Base-by-base conservation (phyloP, 2,888 invertebrate species). In the Xanthia icteritia region DNA sequence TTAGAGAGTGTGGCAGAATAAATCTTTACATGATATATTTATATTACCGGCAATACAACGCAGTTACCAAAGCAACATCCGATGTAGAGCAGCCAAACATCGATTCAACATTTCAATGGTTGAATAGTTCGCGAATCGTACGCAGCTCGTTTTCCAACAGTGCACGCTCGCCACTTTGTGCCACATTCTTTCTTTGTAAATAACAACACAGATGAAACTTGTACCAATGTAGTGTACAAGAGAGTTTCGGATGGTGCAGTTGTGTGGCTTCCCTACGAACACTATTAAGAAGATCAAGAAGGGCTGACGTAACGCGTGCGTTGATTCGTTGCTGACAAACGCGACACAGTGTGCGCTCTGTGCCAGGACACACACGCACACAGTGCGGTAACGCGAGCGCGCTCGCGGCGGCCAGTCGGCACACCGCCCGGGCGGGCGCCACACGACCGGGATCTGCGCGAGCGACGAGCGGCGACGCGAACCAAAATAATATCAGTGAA, bases 391-490 rank as follows among this genome's bases (percentile, higher is more conserved):
- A 80, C 76, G 82, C 82, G 88, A 84, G 88, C 86, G 89, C 88
- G 85, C 82, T 81, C 72, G 82, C 79, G 85, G 84, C 89, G 92
- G 92, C 90, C 96, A 96, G 96, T 96, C 96, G 96, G 96, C 96
- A 93, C 91, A 92, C 96, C 96, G 96, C 96, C 96, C 96, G 96
- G 96, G 96, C 96, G 96, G 96, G 96, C 94, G 96, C 96, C 96
- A 95, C 95, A 96, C 96, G 96, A 96, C 96, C 96, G 94, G 96
- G 92, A 92, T 96, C 96, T 94, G 96, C 95, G 96, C 96, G 91
- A 92, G 96, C 95, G 95, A 92, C 92, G 87, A 91, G 89, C 92
- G 94, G 94, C 93, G 89, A 92, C 92, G 89, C 92, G 91, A 92
- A 93, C 91, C 86, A 92, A 92, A 93, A 94, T 93, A 93, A 93